phyloP scores from a whole-genome alignment of 2,797 vertebrate genomes.

The Halcyon chelicuti region DNA sequence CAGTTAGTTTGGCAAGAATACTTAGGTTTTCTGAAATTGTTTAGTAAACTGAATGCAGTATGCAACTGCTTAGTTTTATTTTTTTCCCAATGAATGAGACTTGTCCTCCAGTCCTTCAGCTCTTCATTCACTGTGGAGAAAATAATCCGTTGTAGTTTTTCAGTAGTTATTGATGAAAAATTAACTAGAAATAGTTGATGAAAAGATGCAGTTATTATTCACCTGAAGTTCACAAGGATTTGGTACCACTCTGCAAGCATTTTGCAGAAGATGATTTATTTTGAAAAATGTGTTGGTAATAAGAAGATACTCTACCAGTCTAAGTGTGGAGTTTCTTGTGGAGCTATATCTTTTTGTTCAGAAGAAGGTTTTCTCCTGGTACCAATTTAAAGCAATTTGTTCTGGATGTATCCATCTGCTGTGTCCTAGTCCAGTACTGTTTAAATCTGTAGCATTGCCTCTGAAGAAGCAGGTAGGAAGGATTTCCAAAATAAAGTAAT shows the following conservation, averaged over 20 bases:
- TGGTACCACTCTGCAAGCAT: neutral
- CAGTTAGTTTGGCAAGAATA: neutral
- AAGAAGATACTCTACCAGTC: neutral
- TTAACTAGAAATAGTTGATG: neutral
- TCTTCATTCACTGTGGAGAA: neutral
- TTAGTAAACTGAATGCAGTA: neutral
- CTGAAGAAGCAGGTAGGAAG: neutral
- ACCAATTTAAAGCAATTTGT: neutral
- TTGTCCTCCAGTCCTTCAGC: neutral
- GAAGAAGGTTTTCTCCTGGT: neutral
- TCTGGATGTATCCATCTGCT: accelerated
- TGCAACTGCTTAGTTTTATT: neutral
- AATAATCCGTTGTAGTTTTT: neutral
- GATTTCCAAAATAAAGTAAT: neutral
- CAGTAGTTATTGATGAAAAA: neutral
- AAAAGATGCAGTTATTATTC: neutral
- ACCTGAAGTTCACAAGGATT: neutral
- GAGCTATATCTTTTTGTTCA: neutral
- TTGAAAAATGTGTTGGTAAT: neutral
- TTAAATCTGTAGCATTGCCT: neutral
- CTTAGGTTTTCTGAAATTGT: neutral
- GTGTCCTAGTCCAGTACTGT: neutral
- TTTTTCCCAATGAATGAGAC: neutral
- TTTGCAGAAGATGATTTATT: neutral
- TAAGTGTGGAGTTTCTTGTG: neutral